Evolutionary conservation across 2,113 vertebrate species (phyloP).

Genomic region (Myiagra hebetior): DNA sequence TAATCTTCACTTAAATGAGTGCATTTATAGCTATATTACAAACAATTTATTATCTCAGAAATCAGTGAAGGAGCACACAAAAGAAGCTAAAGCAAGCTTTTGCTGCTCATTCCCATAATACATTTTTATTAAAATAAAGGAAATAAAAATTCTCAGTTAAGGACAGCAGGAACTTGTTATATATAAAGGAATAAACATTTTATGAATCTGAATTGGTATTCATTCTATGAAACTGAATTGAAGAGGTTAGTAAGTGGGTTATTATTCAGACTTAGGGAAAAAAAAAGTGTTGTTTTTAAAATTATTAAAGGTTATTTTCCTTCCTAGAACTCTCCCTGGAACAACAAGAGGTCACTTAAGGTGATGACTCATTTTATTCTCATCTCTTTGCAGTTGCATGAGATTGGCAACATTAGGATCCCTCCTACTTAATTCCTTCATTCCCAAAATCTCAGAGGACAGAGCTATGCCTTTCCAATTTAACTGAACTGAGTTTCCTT

Average conservation of each 20-base stretch:
- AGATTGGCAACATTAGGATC: not conserved
- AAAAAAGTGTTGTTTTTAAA: not conserved
- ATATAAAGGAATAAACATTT: not conserved
- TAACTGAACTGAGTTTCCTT: not conserved
- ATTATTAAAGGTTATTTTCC: not conserved
- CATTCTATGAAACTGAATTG: not conserved
- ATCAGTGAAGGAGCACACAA: slow-evolving; percentile 19
- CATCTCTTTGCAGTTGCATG: not conserved
- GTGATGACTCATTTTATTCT: not conserved
- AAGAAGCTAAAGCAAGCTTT: not conserved
- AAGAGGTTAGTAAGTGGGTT: not conserved
- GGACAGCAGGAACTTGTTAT: not conserved
- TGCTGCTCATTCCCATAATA: not conserved
- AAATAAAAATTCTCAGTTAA: not conserved
- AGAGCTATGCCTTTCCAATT: not conserved
- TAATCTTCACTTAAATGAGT: slow-evolving; percentile 11
- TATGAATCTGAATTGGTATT: not conserved
- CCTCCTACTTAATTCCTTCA: not conserved
- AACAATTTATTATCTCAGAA: not conserved
- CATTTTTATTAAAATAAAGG: not conserved
- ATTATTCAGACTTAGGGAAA: not conserved
- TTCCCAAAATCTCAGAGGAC: not conserved
- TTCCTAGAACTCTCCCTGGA: not conserved
- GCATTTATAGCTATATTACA: slow-evolving; percentile 33
- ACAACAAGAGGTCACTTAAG: not conserved